phyloP scores from a whole-genome alignment of 92 coral and sea anemone genomes.

The Heliopora coerulea region DNA sequence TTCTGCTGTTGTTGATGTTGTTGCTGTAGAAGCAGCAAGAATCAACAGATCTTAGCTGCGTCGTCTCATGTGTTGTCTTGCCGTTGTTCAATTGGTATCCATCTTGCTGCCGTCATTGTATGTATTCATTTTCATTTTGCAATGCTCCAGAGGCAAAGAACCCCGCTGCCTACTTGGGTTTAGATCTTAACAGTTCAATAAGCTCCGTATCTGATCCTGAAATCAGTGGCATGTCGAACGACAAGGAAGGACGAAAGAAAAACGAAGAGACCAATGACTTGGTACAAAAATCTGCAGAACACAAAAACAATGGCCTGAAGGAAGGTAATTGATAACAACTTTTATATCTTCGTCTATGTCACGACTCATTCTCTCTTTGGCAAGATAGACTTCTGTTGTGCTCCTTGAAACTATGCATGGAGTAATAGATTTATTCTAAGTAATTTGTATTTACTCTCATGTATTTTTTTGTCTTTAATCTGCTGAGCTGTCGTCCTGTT shows the following conservation, averaged over 20 bases:
- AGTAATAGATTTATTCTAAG: too few species aligned
- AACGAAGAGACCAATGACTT: conserved; percentile 31
- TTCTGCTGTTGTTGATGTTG: too few species aligned
- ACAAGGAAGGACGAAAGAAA: conserved; percentile 38
- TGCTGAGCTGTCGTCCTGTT: too few species aligned
- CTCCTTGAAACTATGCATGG: too few species aligned
- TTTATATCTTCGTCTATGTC: not conserved
- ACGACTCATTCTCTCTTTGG: too few species aligned
- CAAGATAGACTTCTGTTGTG: too few species aligned
- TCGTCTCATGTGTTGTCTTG: too few species aligned
- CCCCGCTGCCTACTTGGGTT: conserved; percentile 28
- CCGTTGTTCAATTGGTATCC: too few species aligned
- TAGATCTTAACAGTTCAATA: conserved; percentile 72
- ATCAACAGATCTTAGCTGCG: too few species aligned
- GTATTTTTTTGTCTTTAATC: too few species aligned
- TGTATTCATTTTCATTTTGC: not conserved
- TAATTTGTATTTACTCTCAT: too few species aligned
- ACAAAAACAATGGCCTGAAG: conserved; percentile 11
- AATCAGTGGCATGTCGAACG: conserved; percentile 70
- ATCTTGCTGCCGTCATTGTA: not conserved
- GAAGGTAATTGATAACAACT: not conserved
- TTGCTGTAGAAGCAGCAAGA: too few species aligned
- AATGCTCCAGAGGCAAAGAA: not conserved
- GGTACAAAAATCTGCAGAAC: conserved; percentile 37
- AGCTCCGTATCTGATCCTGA: conserved; percentile 97